Percentiles rank a stretch among this genome's conserved stretches.
These are phyloP conservation scores for Chymomyza caudatula DNA, from an alignment of 2,888 invertebrate species.

Conservation along the genomic window DNA sequence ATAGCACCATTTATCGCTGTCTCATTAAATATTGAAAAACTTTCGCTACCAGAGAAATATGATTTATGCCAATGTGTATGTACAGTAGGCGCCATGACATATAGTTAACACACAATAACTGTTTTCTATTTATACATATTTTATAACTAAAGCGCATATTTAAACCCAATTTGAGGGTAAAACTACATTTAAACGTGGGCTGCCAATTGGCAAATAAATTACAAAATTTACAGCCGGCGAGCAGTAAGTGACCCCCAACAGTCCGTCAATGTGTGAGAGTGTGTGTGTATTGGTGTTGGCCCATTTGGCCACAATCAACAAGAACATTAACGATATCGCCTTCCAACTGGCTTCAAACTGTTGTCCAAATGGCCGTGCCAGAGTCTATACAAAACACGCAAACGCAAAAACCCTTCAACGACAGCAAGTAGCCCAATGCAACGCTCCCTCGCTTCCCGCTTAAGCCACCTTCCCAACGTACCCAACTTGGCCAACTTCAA, in stretches of 20 bases:
- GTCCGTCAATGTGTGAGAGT: slow-evolving; percentile 1
- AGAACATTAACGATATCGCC: slow-evolving; percentile 70
- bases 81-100: too few species aligned
- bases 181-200: slow-evolving; percentile 3
- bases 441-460: neutral
- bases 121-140: neutral
- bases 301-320: slow-evolving; percentile 59
- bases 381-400: neutral
- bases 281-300: slow-evolving; percentile 33
- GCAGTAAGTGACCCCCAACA: neutral
- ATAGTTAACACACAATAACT: neutral
- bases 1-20: neutral
- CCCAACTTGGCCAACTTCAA: neutral
- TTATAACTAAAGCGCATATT: neutral
- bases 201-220: slow-evolving; percentile 68
- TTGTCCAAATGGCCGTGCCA: neutral
- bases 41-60: too few species aligned
- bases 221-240: slow-evolving; percentile 52
- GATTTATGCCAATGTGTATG: too few species aligned
- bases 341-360: slow-evolving; percentile 26
- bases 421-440: slow-evolving; percentile 20
- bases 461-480: neutral
- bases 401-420: slow-evolving; percentile 59
- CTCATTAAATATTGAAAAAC: neutral
- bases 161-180: neutral